These are phyloP conservation scores for Caenorhabditis afra DNA, from an alignment of 2,888 invertebrate species.

Conservation along the genomic window DNA sequence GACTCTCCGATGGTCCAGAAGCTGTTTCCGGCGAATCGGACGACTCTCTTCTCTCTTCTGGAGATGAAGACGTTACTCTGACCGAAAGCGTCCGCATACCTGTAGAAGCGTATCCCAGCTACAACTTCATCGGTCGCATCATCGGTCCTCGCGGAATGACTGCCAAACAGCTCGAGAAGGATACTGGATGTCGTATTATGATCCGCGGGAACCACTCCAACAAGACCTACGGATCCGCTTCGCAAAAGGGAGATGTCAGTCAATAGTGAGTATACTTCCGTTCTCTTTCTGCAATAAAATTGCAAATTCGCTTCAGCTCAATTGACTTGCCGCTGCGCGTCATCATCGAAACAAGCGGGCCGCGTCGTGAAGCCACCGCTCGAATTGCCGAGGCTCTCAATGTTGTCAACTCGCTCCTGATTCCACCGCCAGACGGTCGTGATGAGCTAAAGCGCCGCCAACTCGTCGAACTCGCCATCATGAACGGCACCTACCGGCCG, in stretches of 20 bases:
- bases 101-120: constrained; percentile 99
- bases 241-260: constrained; percentile 17
- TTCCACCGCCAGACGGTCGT: constrained; percentile 96
- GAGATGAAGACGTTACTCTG: constrained; percentile 86
- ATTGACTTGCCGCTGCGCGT: constrained; percentile 58
- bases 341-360: constrained; percentile 55
- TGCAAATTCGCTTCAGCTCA: constrained; percentile 33
- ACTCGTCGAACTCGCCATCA: constrained; percentile 99
- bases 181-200: constrained; percentile 99
- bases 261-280: constrained; percentile 26
- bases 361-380: constrained; percentile 40
- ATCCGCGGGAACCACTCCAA: constrained; percentile 59
- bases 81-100: constrained; percentile 99
- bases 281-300: neutral
- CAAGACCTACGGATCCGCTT: constrained; percentile 51
- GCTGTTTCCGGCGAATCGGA: constrained; percentile 38
- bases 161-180: constrained; percentile 99
- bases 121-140: constrained; percentile 99
- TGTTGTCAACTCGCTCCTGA: constrained; percentile 96
- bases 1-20: constrained; percentile 12
- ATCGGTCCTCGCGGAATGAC: constrained; percentile 99
- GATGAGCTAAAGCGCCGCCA: constrained; percentile 99
- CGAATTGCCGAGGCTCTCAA: constrained; percentile 88
- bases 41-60: constrained; percentile 44
- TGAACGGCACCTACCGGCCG: constrained; percentile 96